A percentile compares a stretch with the other conserved stretches of the same genome.
These are phyloP conservation scores for Tringa solitaria DNA, from an alignment of 2,113 vertebrate genomes.

Conservation along the genomic window DNA sequence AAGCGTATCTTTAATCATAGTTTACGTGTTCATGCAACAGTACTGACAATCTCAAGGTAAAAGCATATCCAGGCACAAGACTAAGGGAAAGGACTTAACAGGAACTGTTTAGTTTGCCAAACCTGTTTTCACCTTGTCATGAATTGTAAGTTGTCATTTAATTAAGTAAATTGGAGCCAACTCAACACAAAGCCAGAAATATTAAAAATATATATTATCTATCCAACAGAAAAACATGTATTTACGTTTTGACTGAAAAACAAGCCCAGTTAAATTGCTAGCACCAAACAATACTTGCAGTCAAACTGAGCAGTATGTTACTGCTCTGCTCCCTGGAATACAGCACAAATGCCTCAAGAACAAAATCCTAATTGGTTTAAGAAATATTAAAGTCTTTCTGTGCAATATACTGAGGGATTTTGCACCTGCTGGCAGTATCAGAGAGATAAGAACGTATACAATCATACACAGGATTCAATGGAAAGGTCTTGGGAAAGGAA, in stretches of 20 bases:
- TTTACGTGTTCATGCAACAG: background rate
- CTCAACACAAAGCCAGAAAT: background rate
- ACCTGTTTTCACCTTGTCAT: background rate
- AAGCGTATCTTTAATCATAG: background rate
- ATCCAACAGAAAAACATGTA: background rate
- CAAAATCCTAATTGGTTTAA: background rate
- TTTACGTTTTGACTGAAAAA: background rate
- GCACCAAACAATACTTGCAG: background rate
- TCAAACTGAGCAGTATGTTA: background rate
- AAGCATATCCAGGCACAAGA: background rate
- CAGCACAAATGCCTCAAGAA: background rate
- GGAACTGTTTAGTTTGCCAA: background rate
- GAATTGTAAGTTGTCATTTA: background rate
- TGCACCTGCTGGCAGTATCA: background rate
- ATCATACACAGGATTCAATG: background rate
- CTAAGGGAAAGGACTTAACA: background rate
- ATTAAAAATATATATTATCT: background rate
- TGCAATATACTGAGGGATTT: background rate
- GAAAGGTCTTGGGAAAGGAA: background rate
- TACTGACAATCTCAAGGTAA: background rate
- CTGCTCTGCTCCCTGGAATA: background rate
- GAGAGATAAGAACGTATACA: background rate
- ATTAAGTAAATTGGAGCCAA: background rate
- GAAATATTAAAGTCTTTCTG: background rate
- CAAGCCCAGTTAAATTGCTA: background rate